Percentiles rank a stretch among this genome's conserved stretches.
Evolutionary conservation across 2,797 vertebrate species (phyloP).

Genomic region (Bryconaethiops microstoma): DNA sequence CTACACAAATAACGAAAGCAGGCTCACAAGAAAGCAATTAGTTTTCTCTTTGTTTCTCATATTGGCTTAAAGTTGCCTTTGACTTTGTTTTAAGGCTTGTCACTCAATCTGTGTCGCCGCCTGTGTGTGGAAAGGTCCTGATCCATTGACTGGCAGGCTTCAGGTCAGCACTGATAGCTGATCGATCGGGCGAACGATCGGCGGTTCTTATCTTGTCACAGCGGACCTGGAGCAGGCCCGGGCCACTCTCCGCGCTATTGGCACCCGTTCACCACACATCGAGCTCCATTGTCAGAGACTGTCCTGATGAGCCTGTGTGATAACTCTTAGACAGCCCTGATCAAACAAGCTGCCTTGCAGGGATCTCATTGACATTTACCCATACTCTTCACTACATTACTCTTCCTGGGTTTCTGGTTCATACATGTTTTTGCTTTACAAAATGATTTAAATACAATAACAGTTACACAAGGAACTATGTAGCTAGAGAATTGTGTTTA

Average conservation of each 20-base stretch:
- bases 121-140: not conserved
- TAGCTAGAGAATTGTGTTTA: too few species aligned
- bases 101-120: not conserved
- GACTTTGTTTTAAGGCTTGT: conserved; percentile 24
- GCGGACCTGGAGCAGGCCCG: conserved; percentile 41
- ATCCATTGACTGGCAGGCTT: conserved; percentile 42
- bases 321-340: conserved; percentile 43
- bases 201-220: conserved; percentile 59
- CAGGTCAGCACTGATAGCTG: conserved; percentile 41
- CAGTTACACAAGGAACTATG: too few species aligned
- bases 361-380: not conserved
- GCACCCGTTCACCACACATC: conserved; percentile 44
- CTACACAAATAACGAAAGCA: not conserved
- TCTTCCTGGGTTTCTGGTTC: not conserved
- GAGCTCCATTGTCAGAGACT: conserved; percentile 46
- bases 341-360: conserved; percentile 13
- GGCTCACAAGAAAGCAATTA: not conserved
- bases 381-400: not conserved
- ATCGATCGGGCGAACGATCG: conserved; percentile 57
- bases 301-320: conserved; percentile 51
- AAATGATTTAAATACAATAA: too few species aligned
- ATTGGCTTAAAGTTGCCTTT: not conserved
- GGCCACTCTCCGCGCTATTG: conserved; percentile 30
- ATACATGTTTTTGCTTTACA: not conserved
- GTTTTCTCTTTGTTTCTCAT: not conserved